Percentiles rank a stretch among this genome's conserved stretches.
phyloP scores from a whole-genome alignment of 2,797 vertebrate species.

The Onychomys arenicola region DNA sequence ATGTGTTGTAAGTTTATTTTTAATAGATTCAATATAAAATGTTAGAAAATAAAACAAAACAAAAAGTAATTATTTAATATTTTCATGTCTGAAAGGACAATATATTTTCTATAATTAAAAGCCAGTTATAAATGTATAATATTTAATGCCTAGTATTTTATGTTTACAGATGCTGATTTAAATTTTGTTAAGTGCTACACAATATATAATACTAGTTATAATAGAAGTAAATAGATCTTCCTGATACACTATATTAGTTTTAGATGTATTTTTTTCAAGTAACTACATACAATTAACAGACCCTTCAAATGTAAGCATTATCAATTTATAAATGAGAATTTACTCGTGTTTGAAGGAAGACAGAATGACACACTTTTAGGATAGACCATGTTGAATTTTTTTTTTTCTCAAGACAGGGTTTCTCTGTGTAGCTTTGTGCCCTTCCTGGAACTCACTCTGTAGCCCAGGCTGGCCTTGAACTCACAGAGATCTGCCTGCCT shows the following conservation, averaged over 20 bases:
- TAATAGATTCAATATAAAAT: not conserved
- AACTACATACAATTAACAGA: not conserved
- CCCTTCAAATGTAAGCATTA: slow-evolving; percentile 40
- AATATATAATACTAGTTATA: not conserved
- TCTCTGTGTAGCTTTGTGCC: no score
- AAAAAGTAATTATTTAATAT: not conserved
- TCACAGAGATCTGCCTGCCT: no score
- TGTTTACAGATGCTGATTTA: not conserved
- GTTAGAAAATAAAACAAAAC: not conserved
- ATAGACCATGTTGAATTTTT: slow-evolving; percentile 39
- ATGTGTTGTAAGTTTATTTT: not conserved
- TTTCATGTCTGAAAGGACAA: not conserved
- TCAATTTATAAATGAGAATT: slow-evolving; percentile 30
- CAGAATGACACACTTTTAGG: slow-evolving; percentile 26
- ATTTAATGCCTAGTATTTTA: not conserved
- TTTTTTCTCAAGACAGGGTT: no score
- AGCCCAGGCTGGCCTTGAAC: no score
- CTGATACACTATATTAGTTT: not conserved
- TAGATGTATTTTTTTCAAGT: not conserved
- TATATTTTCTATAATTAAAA: not conserved
- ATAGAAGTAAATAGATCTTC: no score
- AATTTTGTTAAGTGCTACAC: not conserved
- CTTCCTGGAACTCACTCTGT: no score
- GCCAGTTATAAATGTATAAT: not conserved
- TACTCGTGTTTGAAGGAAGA: slow-evolving; percentile 36